Evolutionary conservation across 2,797 vertebrate species (phyloP).

Genomic region (Mastacembelus armatus): DNA sequence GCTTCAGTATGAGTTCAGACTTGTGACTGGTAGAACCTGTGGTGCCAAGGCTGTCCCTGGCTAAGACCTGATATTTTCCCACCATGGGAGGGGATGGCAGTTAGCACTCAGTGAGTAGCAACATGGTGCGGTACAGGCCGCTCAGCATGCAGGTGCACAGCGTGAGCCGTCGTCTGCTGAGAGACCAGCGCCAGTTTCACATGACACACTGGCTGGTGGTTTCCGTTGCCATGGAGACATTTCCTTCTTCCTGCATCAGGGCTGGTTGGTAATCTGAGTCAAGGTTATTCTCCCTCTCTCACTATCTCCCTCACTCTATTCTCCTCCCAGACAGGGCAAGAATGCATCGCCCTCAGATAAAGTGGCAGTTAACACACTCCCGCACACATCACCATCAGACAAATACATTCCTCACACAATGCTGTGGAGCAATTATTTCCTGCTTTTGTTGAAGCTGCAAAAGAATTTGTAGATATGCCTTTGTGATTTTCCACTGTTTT

Average conservation of each 20-base stretch:
- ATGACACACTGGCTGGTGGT: slow-evolving; percentile 90
- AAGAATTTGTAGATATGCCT: slow-evolving; percentile 40
- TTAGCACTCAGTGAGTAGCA: slow-evolving; percentile 52
- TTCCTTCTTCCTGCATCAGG: slow-evolving; percentile 91
- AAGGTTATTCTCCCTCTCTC: slow-evolving; percentile 84
- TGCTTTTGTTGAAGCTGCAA: slow-evolving; percentile 43
- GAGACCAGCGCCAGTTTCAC: slow-evolving; percentile 85
- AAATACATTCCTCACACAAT: slow-evolving; percentile 36
- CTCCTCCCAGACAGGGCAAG: slow-evolving; percentile 68
- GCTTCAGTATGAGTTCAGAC: slow-evolving; percentile 52
- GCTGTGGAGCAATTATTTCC: slow-evolving; percentile 38
- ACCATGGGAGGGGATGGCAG: slow-evolving; percentile 51
- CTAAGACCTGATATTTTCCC: slow-evolving; percentile 59
- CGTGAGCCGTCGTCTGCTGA: slow-evolving; percentile 76
- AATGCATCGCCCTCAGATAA: slow-evolving; percentile 73
- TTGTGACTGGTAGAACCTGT: slow-evolving; percentile 50
- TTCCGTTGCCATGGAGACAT: slow-evolving; percentile 91
- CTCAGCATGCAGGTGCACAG: slow-evolving; percentile 77
- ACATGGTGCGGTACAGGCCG: slow-evolving; percentile 53
- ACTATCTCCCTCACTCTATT: slow-evolving; percentile 45
- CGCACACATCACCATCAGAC: slow-evolving; percentile 59
- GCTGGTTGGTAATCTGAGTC: slow-evolving; percentile 88
- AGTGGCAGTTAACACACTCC: slow-evolving; percentile 70
- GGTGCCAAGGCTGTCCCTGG: slow-evolving; percentile 39
- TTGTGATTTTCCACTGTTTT: slow-evolving; percentile 8